Evolutionary conservation across 1,140 invertebrate genomes (phyloP).

Genomic region (Patella vulgata): DNA sequence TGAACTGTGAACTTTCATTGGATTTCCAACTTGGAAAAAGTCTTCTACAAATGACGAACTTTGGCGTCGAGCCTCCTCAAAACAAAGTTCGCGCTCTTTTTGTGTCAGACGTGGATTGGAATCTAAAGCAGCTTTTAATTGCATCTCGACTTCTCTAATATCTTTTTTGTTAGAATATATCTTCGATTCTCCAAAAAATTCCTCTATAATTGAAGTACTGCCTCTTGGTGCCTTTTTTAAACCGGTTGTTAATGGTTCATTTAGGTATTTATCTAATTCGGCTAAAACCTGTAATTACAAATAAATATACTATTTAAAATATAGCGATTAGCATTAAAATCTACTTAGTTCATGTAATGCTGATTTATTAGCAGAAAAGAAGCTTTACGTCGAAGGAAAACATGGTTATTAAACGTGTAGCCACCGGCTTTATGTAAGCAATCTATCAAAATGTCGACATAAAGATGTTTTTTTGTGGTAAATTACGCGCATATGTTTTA

Average conservation of each 20-base stretch:
- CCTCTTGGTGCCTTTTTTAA: not conserved
- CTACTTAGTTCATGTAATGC: too few species aligned
- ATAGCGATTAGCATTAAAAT: not conserved
- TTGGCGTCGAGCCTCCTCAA: constrained; percentile 70
- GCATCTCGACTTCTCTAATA: not conserved
- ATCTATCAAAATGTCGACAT: too few species aligned
- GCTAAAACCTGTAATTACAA: constrained; percentile 31
- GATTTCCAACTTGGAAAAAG: constrained; percentile 71
- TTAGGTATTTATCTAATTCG: constrained; percentile 46
- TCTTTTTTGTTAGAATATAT: not conserved
- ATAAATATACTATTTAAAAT: constrained; percentile 9
- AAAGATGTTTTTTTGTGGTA: too few species aligned
- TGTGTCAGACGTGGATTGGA: constrained; percentile 16
- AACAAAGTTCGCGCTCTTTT: constrained; percentile 9
- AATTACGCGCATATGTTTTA: too few species aligned
- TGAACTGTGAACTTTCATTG: constrained; percentile 11
- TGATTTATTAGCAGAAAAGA: too few species aligned
- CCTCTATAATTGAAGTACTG: not conserved
- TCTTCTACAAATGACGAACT: constrained; percentile 76
- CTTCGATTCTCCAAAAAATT: not conserved
- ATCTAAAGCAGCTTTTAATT: constrained; percentile 1
- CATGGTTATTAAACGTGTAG: too few species aligned
- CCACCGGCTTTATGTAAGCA: too few species aligned
- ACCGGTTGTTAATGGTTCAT: constrained; percentile 22
- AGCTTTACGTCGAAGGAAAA: too few species aligned